Evolutionary conservation across 2,888 invertebrate species (phyloP).

Genomic region (Apamea crenata): DNA sequence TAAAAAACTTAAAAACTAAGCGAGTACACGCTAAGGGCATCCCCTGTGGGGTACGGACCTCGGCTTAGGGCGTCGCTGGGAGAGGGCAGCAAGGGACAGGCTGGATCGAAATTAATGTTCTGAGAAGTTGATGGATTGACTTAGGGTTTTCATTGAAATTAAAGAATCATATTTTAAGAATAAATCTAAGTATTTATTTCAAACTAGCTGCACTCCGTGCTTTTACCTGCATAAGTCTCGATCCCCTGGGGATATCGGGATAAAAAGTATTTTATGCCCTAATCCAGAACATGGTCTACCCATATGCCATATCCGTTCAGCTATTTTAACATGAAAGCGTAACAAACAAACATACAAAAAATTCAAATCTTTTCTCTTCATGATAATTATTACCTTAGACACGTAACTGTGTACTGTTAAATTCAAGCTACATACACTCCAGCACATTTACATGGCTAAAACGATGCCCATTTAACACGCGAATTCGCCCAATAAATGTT

Average conservation of each 20-base stretch:
- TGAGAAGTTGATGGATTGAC: not conserved
- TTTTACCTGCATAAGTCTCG: not conserved
- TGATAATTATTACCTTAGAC: too few species aligned
- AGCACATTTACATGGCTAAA: conserved; percentile 13
- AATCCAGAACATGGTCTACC: not conserved
- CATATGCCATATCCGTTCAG: not conserved
- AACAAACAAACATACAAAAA: not conserved
- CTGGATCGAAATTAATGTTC: not conserved
- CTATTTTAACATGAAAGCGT: not conserved
- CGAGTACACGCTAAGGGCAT: too few species aligned
- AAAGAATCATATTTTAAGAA: not conserved
- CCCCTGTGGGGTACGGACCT: too few species aligned
- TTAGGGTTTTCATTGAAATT: not conserved
- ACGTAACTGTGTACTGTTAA: not conserved
- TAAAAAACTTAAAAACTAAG: too few species aligned
- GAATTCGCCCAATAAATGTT: conserved; percentile 45
- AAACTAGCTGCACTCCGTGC: not conserved
- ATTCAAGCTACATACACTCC: not conserved
- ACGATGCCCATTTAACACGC: conserved; percentile 22
- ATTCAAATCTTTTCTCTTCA: not conserved
- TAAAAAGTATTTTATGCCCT: not conserved
- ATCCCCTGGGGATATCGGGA: not conserved
- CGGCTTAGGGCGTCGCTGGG: too few species aligned
- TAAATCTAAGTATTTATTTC: not conserved
- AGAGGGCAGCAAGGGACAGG: too few species aligned